Percentiles rank a stretch among this genome's conserved stretches.
phyloP scores from a whole-genome alignment of 2,797 vertebrate genomes.

The Arnoldichthys spilopterus region DNA sequence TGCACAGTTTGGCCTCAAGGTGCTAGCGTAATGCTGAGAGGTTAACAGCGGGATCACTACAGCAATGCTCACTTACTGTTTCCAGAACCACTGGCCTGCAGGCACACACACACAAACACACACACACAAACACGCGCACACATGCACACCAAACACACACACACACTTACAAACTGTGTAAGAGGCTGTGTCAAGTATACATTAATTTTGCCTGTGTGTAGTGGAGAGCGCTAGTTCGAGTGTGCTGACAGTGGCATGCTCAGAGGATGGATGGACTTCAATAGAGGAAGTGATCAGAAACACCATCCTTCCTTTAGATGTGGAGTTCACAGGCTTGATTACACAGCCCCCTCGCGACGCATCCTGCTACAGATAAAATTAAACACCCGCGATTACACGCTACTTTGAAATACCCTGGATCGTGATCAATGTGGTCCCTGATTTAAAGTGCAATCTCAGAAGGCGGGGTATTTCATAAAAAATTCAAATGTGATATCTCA shows the following conservation, averaged over 20 bases:
- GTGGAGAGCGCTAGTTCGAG: slow-evolving; percentile 54
- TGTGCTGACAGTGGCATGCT: slow-evolving; percentile 61
- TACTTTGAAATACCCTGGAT: slow-evolving; percentile 79
- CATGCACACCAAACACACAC: slow-evolving; percentile 37
- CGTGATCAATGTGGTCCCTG: slow-evolving; percentile 71
- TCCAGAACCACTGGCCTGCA: slow-evolving; percentile 58
- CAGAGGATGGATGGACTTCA: slow-evolving; percentile 74
- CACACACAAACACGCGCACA: slow-evolving; percentile 41
- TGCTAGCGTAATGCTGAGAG: slow-evolving; percentile 69
- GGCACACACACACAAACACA: slow-evolving; percentile 43
- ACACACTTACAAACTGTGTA: slow-evolving; percentile 23
- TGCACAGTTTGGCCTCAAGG: slow-evolving; percentile 72
- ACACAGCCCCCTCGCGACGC: slow-evolving; percentile 73
- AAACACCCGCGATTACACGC: slow-evolving; percentile 74
- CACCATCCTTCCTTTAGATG: slow-evolving; percentile 76
- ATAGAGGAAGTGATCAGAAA: slow-evolving; percentile 75
- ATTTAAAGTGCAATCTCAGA: slow-evolving; percentile 73
- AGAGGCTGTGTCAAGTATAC: slow-evolving; percentile 59
- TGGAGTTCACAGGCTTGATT: slow-evolving; percentile 81
- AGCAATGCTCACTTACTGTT: slow-evolving; percentile 58
- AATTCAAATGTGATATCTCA: slow-evolving; percentile 65
- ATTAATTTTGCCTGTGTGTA: slow-evolving; percentile 60
- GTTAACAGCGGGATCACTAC: slow-evolving; percentile 74
- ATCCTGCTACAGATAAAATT: slow-evolving; percentile 80
- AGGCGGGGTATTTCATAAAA: slow-evolving; percentile 65